phyloP scores from a whole-genome alignment of 2,113 vertebrate genomes.

The Eira barbara region DNA sequence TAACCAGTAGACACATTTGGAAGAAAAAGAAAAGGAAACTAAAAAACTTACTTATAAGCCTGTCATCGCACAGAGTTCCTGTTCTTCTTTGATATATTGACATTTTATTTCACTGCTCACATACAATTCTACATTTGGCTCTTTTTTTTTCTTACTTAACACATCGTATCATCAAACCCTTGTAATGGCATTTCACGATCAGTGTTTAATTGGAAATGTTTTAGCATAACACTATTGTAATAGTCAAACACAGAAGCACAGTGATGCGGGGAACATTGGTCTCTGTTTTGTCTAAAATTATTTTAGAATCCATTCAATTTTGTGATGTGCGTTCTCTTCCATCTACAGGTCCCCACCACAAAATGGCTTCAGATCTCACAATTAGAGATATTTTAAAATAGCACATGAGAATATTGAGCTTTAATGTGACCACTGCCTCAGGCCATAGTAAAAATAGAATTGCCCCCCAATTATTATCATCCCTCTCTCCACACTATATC shows the following conservation, averaged over 20 bases:
- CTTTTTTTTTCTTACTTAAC: not conserved
- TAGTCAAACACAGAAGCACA: not conserved
- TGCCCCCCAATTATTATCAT: constrained; percentile 31
- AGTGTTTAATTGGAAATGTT: constrained; percentile 3
- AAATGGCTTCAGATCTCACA: not conserved
- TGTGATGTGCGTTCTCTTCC: not conserved
- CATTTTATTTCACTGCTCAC: not conserved
- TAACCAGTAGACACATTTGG: not conserved
- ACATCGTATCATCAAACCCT: not conserved
- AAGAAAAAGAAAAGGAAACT: not conserved
- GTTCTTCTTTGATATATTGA: not conserved
- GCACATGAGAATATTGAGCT: constrained; percentile 18
- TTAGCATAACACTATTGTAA: not conserved
- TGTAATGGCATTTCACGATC: not conserved
- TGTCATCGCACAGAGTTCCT: not conserved
- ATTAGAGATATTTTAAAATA: constrained; percentile 33
- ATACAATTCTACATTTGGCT: not conserved
- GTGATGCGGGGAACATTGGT: not conserved
- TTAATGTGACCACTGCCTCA: constrained; percentile 50
- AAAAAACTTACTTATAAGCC: not conserved
- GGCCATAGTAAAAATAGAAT: constrained; percentile 56
- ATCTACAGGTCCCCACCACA: not conserved
- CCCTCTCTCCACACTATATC: not conserved
- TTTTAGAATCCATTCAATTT: constrained; percentile 7
- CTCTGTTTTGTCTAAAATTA: constrained; percentile 38